Evolutionary conservation across 2,113 vertebrate species (phyloP), one percentile per base, ranked within the genome.

Genomic region (Scolopax mira): DNA sequence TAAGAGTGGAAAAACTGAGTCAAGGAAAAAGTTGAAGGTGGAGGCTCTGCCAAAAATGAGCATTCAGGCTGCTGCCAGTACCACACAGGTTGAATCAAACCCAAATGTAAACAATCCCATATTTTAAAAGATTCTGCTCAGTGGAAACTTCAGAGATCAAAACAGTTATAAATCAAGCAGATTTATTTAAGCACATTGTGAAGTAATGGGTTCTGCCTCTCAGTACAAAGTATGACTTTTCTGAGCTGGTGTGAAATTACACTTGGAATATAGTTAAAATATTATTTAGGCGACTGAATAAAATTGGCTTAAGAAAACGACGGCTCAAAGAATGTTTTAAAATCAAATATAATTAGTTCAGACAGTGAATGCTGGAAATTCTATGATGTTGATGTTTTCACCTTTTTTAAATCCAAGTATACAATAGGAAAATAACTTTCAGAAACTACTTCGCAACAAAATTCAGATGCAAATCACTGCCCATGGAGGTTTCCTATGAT

Each of bases 71-170:
- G 80, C 73, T 96, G 94, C 89, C 95, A 97, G 90, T 93, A 96
- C 96, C 97, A 96, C 95, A 97, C 91, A 97, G 97, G 96, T 96
- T 89, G 93, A 98, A 91, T 85, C 78, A 95, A 97, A 96, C 16
- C 82, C 67, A 87, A 88, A 94, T 13, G 61, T 81, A 97, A 96
- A 96, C 80, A 96, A 95, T 49, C 18, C 7, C 22, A 52, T 72
- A n/a, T 85, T 94, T 89, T 25, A 39, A 85, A 89, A 86, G 69
- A 88, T 88, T 81, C 44, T 90, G 24, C 86, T 71, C 84, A 60
- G 85, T 92, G 92, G 88, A 95, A 97, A 97, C 80, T 94, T 93
- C 88, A 87, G 89, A 96, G 79, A 96, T 88, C 37, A 95, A 96
- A 97, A 79, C 64, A 62, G 57, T 85, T 92, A 89, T 64, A 96